These are phyloP conservation scores for Xyliphius kryptos DNA, from an alignment of 2,113 vertebrate genomes.

Conservation along the genomic window DNA sequence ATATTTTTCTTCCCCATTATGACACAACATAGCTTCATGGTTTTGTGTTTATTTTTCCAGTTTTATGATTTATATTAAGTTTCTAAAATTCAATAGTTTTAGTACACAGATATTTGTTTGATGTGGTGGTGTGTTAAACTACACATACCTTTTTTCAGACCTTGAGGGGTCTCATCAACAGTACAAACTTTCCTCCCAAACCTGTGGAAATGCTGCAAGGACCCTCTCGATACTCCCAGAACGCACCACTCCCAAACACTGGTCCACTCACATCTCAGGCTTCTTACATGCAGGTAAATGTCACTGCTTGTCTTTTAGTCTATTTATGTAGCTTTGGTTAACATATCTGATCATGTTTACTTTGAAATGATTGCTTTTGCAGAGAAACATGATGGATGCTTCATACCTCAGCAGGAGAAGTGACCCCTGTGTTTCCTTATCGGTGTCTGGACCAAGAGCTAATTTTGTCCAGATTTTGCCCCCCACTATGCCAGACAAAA, in stretches of 20 bases:
- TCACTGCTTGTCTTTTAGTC: too few relatives aligned
- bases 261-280: constrained; percentile 45
- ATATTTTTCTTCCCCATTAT: too few relatives aligned
- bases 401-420: constrained; percentile 56
- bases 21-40: too few relatives aligned
- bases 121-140: too few relatives aligned
- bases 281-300: constrained; percentile 56
- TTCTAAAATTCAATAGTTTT: too few relatives aligned
- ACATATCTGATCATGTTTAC: too few relatives aligned
- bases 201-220: constrained; percentile 55
- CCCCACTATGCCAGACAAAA: constrained; percentile 45
- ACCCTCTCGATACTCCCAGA: constrained; percentile 53
- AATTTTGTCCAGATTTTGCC: constrained; percentile 39
- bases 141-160: constrained; percentile 46
- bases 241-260: constrained; percentile 36
- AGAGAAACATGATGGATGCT: constrained; percentile 54
- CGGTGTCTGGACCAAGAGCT: constrained; percentile 55
- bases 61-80: too few relatives aligned
- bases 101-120: too few relatives aligned
- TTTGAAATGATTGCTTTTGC: constrained; percentile 7
- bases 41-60: too few relatives aligned
- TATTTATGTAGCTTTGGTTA: too few relatives aligned
- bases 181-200: constrained; percentile 53
- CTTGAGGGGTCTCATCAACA: constrained; percentile 57
- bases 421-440: constrained; percentile 50